Base-by-base conservation (phyloP, 2,113 vertebrate species). In the Amphiprion ocellaris region DNA sequence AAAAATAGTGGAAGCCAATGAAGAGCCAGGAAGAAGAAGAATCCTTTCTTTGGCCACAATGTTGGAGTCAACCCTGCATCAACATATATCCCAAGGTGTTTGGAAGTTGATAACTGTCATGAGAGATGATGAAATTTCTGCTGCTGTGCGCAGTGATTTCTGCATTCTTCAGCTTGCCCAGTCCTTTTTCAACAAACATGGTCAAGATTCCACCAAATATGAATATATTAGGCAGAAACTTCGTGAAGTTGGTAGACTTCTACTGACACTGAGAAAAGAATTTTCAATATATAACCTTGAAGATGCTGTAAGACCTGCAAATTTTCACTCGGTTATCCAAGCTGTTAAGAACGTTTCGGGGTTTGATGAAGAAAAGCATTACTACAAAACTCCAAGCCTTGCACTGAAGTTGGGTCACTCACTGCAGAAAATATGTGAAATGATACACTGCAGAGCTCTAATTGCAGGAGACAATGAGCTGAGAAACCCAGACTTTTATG, bases 381-480 rank as follows among this genome's bases (percentile, higher is more conserved):
- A 17, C 54, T 67, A 54, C 19, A 17, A 0, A 16, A 67, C 77
- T 46, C 62, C 77, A 53, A 80, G 69, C 55, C 56, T 77, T 19
- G 56, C 66, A n/a, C 26, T 78, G 0, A 78, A 69, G 12, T 15
- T n/a, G n/a, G 69, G 61, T 15, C 66, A 70, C 14, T 33, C 33
- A 5, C 8, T 77, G 6, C 60, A 83, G 2, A 89, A 87, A 41
- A 50, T 87, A 5, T 33, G n/a, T 75, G 8, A 76, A 89, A 82
- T 83, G 2, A 16, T 85, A 24, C 69, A 86, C 2, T 82, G 84
- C 53, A 63, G 76, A 61, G 76, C 76, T 5, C 41, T 89, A 2
- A 83, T 85, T 23, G 65, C 79, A 14, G 23, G 72, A 47, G 73
- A 87, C 10, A 16, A 11, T 30, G 19, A 44, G 10, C 58, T 70